Evolutionary conservation across 1,140 invertebrate species (phyloP).

Genomic region (Mercenaria mercenaria): DNA sequence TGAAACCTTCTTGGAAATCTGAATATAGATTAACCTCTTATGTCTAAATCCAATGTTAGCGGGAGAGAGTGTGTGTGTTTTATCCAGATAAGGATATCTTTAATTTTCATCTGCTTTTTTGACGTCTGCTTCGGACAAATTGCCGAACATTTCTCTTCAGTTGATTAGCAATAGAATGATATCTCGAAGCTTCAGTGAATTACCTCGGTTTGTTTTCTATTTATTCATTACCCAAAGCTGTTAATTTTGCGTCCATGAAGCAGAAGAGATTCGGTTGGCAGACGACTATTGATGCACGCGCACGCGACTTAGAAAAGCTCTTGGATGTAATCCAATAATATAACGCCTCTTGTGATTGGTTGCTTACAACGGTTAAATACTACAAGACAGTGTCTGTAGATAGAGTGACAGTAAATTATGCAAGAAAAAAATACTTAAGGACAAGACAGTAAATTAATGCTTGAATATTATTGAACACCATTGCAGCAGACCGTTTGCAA

Average conservation of each 20-base stretch:
- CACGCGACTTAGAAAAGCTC: slow-evolving; percentile 47
- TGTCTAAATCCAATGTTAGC: slow-evolving; percentile 32
- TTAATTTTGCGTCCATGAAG: slow-evolving; percentile 64
- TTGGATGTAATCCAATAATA: slow-evolving; percentile 63
- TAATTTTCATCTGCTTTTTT: slow-evolving; percentile 52
- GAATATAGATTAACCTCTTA: slow-evolving; percentile 64
- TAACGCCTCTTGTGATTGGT: slow-evolving; percentile 27
- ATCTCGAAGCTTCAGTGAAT: slow-evolving; percentile 67
- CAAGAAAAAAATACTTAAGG: background rate
- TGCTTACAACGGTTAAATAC: background rate
- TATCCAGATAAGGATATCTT: slow-evolving; percentile 61
- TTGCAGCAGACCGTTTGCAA: too few species aligned
- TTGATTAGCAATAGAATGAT: slow-evolving; percentile 67
- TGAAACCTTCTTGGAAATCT: background rate
- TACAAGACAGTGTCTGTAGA: background rate
- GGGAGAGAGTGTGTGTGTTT: slow-evolving; percentile 29
- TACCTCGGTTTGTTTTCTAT: slow-evolving; percentile 66
- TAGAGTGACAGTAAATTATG: background rate
- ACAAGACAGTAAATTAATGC: background rate
- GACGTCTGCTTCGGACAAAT: slow-evolving; percentile 66
- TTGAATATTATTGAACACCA: too few species aligned
- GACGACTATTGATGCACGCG: slow-evolving; percentile 61
- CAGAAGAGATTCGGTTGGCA: slow-evolving; percentile 50
- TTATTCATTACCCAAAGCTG: slow-evolving; percentile 67
- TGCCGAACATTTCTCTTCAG: slow-evolving; percentile 48